These are phyloP conservation scores for Eristalis tenax DNA, from an alignment of 2,888 invertebrate species.

Conservation along the genomic window DNA sequence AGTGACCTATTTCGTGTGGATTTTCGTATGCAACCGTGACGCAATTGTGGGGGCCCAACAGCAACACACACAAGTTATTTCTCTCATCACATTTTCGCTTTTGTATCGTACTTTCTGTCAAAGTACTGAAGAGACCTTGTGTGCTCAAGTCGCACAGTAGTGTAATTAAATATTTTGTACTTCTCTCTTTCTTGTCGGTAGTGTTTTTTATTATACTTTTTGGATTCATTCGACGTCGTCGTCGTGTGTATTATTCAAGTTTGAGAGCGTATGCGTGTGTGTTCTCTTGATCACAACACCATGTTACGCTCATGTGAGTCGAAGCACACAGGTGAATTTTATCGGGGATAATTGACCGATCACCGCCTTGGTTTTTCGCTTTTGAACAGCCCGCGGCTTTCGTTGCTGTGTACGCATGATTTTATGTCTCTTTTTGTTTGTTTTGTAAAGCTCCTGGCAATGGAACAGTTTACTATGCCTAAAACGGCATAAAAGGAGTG, in stretches of 20 bases:
- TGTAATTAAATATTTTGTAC: conserved; percentile 44
- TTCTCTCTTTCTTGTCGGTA: neutral
- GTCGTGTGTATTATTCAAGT: neutral
- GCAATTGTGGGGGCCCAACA: conserved; percentile 32
- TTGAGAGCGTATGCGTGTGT: conserved; percentile 11
- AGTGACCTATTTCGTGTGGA: conserved; percentile 43
- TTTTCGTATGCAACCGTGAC: conserved; percentile 29
- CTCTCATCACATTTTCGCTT: neutral
- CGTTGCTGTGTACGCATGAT: neutral
- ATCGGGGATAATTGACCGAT: neutral
- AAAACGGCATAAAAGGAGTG: neutral
- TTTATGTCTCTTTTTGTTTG: neutral
- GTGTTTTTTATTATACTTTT: neutral
- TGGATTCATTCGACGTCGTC: neutral
- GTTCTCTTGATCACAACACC: conserved; percentile 8
- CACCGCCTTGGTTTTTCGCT: conserved; percentile 18
- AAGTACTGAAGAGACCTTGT: conserved; percentile 53
- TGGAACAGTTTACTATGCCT: conserved; percentile 6
- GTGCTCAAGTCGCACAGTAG: conserved; percentile 2
- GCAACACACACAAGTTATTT: conserved; percentile 8
- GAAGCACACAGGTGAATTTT: conserved; percentile 27
- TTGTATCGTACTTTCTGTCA: conserved; percentile 41
- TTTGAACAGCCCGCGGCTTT: neutral
- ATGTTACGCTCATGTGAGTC: conserved; percentile 13
- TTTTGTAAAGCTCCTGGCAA: conserved; percentile 11